Evolutionary conservation across 2,888 invertebrate genomes (phyloP), one percentile per base, ranked within the genome.

Genomic region (Patella pellucida): DNA sequence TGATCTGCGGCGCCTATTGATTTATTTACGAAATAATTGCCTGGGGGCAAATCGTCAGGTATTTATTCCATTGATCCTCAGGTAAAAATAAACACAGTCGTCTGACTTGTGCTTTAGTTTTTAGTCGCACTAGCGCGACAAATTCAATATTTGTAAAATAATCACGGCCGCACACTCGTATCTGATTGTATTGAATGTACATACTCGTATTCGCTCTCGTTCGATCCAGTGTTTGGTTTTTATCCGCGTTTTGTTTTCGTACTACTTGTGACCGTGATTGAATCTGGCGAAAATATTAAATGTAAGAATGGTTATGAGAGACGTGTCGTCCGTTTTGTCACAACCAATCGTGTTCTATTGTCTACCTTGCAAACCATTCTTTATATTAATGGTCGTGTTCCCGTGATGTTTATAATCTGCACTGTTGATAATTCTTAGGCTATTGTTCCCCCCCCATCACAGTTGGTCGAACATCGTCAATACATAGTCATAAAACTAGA

Each of bases 51-150:
- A 51, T 76, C 69, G 72, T 73, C 51, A 62, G 69, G 69, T 68
- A 72, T 73, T 76, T 52, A 23, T n/a, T 41, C 50, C 27, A 76
- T 76, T 73, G 76, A 76, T 76, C 70, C 62, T 70, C 62, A 68
- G 31, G 69, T 69, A 31, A 54, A 62, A 62, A 62, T 72, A 62
- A 62, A 72, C 72, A 72, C 31, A 31, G 54, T 72, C 62, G 62
- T 23, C 54, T 72, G 56, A 56, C 62, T 62, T 62, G 41, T 54
- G 72, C 62, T 72, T 72, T 72, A 54, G 56, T 52, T 31, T 27
- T 41, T 54, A 23, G 52, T 50, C 31, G 72, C 56, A 54, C n/a
- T 52, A 62, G 62, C 54, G 72, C 19, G 41, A 62, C 41, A 56
- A 54, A 52, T 67, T 73, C 52, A 73, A 68, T 70, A 69, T 74